phyloP scores from a whole-genome alignment of 1,140 invertebrate genomes.

The Colletes gigas region DNA sequence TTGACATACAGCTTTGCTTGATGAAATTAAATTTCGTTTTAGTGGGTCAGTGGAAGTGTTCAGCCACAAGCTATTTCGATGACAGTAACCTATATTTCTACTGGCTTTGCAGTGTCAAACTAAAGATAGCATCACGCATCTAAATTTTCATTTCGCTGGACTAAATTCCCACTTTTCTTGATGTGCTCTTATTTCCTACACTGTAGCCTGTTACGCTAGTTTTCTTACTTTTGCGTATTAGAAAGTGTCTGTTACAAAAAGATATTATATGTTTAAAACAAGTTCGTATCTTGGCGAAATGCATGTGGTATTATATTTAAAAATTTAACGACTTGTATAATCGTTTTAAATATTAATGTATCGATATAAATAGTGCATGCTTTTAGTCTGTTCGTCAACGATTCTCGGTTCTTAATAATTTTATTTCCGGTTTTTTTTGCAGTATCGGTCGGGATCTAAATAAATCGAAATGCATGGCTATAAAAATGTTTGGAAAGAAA shows the following conservation, averaged over 20 bases:
- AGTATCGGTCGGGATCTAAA: not conserved
- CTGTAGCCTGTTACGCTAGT: not conserved
- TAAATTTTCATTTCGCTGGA: constrained; percentile 68
- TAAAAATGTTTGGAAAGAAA: not conserved
- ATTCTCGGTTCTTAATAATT: not conserved
- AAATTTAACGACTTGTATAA: not conserved
- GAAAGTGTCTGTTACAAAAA: constrained; percentile 7
- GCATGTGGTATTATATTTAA: not conserved
- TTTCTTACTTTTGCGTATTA: not conserved
- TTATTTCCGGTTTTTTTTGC: not conserved
- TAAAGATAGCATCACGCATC: constrained; percentile 65
- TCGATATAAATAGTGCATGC: not conserved
- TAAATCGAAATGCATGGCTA: not conserved
- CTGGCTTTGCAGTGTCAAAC: constrained; percentile 63
- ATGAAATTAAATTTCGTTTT: constrained; percentile 53
- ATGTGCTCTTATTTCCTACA: not conserved
- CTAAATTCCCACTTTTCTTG: constrained; percentile 48
- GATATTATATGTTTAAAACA: not conserved
- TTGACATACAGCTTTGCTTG: constrained; percentile 20
- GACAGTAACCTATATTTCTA: constrained; percentile 65
- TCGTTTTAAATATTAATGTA: not conserved
- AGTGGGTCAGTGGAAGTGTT: constrained; percentile 57
- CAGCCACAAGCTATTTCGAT: constrained; percentile 61
- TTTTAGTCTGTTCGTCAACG: not conserved
- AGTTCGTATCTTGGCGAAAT: not conserved